A percentile compares a stretch with the other conserved stretches of the same genome.
These are phyloP conservation scores for Vicugna pacos DNA, from an alignment of 2,113 vertebrate species.

Conservation along the genomic window DNA sequence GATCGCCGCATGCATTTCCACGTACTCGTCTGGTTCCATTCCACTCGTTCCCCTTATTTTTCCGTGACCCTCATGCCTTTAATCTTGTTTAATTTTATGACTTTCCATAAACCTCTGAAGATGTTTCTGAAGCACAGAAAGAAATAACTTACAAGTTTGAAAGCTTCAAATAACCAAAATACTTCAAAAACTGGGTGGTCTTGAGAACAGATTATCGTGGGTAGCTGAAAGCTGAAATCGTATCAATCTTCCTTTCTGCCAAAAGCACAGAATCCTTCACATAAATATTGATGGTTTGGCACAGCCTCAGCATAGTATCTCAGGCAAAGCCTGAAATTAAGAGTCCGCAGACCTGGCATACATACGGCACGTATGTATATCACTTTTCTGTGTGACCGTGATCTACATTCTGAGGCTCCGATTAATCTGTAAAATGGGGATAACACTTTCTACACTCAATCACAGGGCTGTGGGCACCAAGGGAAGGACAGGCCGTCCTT, in stretches of 20 bases:
- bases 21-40: neutral
- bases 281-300: neutral
- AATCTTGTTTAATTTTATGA: neutral
- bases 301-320: neutral
- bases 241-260: neutral
- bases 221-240: neutral
- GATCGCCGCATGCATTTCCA: neutral
- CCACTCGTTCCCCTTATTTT: neutral
- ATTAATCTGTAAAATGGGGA: neutral
- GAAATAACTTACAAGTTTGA: slow-evolving; percentile 36
- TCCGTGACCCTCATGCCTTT: neutral
- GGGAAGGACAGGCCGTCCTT: neutral
- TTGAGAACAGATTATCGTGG: neutral
- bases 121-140: slow-evolving; percentile 35
- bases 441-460: neutral
- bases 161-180: slow-evolving; percentile 41
- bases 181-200: neutral
- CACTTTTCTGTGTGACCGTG: neutral
- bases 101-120: slow-evolving; percentile 23
- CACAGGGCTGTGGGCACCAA: neutral
- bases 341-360: neutral
- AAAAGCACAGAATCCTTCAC: neutral
- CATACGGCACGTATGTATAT: neutral
- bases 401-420: neutral
- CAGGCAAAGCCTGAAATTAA: neutral